Evolutionary conservation across 2,113 vertebrate genomes (phyloP).

Genomic region (Lamprotornis superbus): DNA sequence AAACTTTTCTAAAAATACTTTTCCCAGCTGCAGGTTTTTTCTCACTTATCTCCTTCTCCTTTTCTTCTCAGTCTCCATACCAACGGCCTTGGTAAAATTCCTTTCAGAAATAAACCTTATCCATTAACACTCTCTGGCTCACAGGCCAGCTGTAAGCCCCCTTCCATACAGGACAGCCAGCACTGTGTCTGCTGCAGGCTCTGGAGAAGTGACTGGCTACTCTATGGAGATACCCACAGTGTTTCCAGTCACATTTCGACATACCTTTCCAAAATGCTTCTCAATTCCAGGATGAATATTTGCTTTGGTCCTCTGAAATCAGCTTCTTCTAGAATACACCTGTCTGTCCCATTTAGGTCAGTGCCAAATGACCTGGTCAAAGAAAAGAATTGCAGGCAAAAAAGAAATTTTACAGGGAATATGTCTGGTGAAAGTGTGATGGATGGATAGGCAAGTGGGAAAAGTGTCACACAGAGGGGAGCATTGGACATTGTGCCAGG

Average conservation of each 20-base stretch:
- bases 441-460: neutral
- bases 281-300: neutral
- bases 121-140: no score
- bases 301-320: neutral
- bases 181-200: neutral
- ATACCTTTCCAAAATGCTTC: neutral
- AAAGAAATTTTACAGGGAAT: neutral
- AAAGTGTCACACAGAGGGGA: rapidly evolving
- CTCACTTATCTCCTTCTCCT: no score
- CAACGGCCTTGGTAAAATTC: no score
- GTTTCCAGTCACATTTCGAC: neutral
- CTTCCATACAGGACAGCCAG: neutral
- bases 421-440: neutral
- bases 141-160: no score
- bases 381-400: neutral
- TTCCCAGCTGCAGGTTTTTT: no score
- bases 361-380: neutral
- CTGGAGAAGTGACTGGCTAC: neutral
- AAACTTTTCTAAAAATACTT: no score
- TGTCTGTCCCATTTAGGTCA: neutral
- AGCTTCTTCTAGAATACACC: neutral
- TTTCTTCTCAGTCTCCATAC: no score
- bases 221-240: neutral
- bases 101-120: no score
- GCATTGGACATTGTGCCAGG: rapidly evolving